Conservation (phyloP, 2,113 vertebrate genomes). For the Pterophyllum scalare region DNA sequence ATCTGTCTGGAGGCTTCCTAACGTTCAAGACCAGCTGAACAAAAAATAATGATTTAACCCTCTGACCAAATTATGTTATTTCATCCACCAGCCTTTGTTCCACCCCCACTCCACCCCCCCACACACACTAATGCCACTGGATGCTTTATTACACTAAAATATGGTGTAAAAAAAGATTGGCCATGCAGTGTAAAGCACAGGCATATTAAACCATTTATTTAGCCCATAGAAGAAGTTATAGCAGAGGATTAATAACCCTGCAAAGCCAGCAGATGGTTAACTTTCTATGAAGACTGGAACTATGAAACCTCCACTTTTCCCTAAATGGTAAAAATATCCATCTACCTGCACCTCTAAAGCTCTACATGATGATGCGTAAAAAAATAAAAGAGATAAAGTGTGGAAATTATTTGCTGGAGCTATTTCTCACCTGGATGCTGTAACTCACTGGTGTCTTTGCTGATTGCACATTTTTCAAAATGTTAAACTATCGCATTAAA, state of each 20-base stretch:
- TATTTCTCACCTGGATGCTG: neutral
- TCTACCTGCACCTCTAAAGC: neutral
- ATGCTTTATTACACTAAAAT: neutral
- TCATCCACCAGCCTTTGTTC: neutral
- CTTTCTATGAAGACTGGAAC: neutral
- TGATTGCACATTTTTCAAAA: neutral
- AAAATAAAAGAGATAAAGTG: too few species aligned
- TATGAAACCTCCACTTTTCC: accelerated
- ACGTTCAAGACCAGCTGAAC: neutral
- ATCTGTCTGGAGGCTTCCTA: neutral
- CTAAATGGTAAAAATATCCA: neutral
- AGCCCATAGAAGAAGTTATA: neutral
- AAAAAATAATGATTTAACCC: neutral
- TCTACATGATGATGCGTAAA: neutral
- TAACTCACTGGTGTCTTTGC: neutral
- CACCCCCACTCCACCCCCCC: too few species aligned
- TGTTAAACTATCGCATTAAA: neutral
- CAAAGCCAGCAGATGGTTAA: neutral
- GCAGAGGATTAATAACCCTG: neutral
- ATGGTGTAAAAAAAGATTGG: neutral
- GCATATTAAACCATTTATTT: neutral
- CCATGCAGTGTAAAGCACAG: neutral
- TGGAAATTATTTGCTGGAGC: neutral
- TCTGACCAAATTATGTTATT: neutral
- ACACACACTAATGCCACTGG: neutral